These are phyloP conservation scores for Drosophila longiperda DNA, from an alignment of 2,888 invertebrate species.

Conservation along the genomic window DNA sequence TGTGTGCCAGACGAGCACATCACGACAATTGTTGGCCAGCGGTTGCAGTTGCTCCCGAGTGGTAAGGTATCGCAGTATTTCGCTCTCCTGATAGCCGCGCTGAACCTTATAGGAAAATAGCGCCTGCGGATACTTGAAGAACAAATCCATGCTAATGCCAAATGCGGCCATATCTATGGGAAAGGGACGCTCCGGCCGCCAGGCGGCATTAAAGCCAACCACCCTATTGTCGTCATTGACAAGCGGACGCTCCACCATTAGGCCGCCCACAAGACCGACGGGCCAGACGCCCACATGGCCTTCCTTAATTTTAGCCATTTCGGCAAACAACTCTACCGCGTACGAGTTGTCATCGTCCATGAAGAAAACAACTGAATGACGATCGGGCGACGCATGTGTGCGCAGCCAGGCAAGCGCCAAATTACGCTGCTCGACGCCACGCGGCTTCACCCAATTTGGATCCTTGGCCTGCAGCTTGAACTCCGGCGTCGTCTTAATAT, in stretches of 20 bases:
- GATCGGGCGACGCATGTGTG: constrained; percentile 86
- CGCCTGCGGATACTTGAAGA: constrained; percentile 90
- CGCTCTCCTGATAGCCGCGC: constrained; percentile 95
- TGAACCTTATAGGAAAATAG: constrained; percentile 93
- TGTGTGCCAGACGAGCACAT: constrained; percentile 99
- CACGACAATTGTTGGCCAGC: constrained; percentile 94
- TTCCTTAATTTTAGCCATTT: constrained; percentile 92
- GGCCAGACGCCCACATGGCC: constrained; percentile 94
- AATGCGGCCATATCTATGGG: constrained; percentile 99
- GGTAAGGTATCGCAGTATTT: constrained; percentile 91
- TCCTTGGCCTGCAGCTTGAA: constrained; percentile 88
- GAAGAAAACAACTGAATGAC: constrained; percentile 91
- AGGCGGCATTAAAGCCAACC: constrained; percentile 89
- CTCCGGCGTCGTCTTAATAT: constrained; percentile 89
- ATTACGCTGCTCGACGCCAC: constrained; percentile 97
- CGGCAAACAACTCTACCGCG: constrained; percentile 93
- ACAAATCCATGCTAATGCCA: constrained; percentile 92
- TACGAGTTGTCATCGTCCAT: constrained; percentile 99
- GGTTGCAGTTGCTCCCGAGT: constrained; percentile 93
- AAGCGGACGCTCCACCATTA: constrained; percentile 96
- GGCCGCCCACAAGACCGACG: constrained; percentile 97
- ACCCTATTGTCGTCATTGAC: constrained; percentile 88
- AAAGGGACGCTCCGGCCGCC: constrained; percentile 96
- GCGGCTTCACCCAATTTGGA: constrained; percentile 91
- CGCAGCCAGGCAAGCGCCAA: constrained; percentile 91